Percentiles rank a stretch among this genome's conserved stretches.
Evolutionary conservation across 1,140 invertebrate genomes (phyloP).

Genomic region (Cryptotermes secundus): DNA sequence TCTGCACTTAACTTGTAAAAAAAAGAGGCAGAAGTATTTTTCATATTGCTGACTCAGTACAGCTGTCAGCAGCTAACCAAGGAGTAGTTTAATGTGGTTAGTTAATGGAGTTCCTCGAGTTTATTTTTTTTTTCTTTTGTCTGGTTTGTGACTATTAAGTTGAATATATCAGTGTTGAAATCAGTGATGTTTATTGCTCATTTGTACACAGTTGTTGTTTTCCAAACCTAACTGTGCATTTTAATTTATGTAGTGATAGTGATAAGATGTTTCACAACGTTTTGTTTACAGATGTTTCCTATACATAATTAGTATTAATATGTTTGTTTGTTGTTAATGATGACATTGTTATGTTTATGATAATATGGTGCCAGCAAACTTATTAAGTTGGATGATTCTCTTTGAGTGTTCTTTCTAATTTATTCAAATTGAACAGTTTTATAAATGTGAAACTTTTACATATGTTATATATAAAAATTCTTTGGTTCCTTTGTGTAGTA

Average conservation of each 20-base stretch:
- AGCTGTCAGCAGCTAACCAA: background rate
- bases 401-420: background rate
- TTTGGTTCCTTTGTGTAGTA: background rate
- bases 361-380: background rate
- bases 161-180: background rate
- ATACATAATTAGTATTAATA: background rate
- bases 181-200: slow-evolving; percentile 13
- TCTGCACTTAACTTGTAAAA: background rate
- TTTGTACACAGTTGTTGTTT: slow-evolving; percentile 12
- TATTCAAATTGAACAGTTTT: background rate
- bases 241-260: background rate
- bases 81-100: background rate
- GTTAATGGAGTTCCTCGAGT: slow-evolving; percentile 5
- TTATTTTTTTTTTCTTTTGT: background rate
- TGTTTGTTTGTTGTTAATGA: slow-evolving; percentile 11
- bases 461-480: background rate
- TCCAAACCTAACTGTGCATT: background rate
- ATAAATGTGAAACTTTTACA: background rate
- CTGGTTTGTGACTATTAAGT: background rate
- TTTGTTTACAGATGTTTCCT: background rate
- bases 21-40: background rate
- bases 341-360: slow-evolving; percentile 13
- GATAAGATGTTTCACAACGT: slow-evolving; percentile 5
- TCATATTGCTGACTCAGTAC: background rate
- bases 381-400: background rate